A percentile compares a stretch with the other conserved stretches of the same genome.
Evolutionary conservation across 2,797 vertebrate genomes (phyloP).

Genomic region (Protonibea diacanthus): DNA sequence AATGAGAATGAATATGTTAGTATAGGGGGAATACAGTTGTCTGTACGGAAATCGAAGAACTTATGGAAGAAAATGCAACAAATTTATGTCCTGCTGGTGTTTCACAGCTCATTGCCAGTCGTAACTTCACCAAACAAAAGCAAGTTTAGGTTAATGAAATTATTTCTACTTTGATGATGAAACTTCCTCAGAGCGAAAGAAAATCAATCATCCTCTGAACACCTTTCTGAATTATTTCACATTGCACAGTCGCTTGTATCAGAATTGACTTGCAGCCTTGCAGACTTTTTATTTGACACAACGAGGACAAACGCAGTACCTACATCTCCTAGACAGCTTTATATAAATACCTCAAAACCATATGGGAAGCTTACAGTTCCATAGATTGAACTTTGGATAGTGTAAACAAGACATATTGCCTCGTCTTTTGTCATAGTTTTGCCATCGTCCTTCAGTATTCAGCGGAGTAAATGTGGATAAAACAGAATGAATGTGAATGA

Average conservation of each 20-base stretch:
- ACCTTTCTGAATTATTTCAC: not conserved
- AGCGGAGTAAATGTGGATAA: constrained; percentile 21
- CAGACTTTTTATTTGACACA: not conserved
- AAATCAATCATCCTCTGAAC: not conserved
- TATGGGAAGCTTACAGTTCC: not conserved
- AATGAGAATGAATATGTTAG: not conserved
- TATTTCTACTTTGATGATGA: not conserved
- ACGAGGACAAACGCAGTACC: not conserved
- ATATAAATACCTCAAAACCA: not conserved
- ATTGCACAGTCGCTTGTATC: not conserved
- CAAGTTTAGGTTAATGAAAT: not conserved
- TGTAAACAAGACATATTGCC: not conserved
- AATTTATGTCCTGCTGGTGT: not conserved
- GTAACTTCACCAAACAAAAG: not conserved
- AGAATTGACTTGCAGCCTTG: constrained; percentile 4
- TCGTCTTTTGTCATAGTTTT: constrained; percentile 7
- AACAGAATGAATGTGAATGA: constrained; percentile 48
- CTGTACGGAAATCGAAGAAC: not conserved
- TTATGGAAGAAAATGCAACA: not conserved
- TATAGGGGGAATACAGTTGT: not conserved
- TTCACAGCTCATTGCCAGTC: not conserved
- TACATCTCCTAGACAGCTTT: not conserved
- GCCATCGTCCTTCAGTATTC: constrained; percentile 22
- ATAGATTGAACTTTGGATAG: not conserved
- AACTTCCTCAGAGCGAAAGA: no score